These are phyloP conservation scores for Ridgeia piscesae DNA, from an alignment of 1,140 invertebrate species.

Conservation along the genomic window DNA sequence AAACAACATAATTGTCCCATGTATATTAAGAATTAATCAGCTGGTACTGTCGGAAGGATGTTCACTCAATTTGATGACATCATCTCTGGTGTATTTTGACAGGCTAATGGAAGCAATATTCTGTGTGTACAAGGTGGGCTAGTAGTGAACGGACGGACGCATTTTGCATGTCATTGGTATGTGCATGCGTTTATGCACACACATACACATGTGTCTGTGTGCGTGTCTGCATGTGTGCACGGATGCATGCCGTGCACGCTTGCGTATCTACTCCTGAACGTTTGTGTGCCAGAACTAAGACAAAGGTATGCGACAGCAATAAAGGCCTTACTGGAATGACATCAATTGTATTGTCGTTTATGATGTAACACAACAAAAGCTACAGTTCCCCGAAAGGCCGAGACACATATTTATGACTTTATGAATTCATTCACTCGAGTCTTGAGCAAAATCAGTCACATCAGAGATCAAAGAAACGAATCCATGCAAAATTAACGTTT, in stretches of 20 bases:
- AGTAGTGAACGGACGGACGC: neutral
- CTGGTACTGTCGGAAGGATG: neutral
- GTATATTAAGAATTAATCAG: constrained; percentile 1
- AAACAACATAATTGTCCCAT: neutral
- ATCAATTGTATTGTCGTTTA: neutral
- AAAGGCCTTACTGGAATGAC: neutral
- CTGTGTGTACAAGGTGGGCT: neutral
- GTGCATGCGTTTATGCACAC: too few relatives aligned
- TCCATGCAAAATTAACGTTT: neutral
- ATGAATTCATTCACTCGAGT: neutral
- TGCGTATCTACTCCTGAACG: neutral
- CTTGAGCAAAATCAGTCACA: neutral
- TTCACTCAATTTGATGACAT: neutral
- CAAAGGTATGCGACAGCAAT: neutral
- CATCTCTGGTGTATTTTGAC: neutral
- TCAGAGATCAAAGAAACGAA: neutral
- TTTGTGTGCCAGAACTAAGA: neutral
- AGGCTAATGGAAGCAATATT: neutral
- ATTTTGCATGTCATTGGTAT: neutral
- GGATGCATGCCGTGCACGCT: neutral
- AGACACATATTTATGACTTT: neutral
- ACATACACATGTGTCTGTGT: too few relatives aligned
- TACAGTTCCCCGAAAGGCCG: neutral
- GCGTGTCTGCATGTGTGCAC: neutral
- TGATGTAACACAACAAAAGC: neutral